These are phyloP conservation scores for Merluccius polli DNA, from an alignment of 2,797 vertebrate genomes.

Conservation along the genomic window DNA sequence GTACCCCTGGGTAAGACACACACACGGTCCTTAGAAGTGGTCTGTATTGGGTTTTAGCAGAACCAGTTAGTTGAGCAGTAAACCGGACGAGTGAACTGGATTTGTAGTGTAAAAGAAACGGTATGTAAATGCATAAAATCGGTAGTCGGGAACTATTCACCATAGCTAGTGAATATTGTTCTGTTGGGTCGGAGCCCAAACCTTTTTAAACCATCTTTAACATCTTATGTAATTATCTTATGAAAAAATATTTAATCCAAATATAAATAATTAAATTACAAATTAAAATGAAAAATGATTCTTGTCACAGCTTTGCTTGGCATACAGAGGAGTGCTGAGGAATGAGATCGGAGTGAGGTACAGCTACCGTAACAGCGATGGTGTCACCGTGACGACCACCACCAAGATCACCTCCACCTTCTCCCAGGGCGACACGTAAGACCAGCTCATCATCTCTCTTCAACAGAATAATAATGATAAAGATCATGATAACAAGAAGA, in stretches of 20 bases:
- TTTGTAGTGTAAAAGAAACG: not conserved
- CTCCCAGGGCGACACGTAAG: conserved; percentile 66
- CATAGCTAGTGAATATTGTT: not conserved
- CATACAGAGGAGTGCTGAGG: conserved; percentile 74
- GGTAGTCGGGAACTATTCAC: not conserved
- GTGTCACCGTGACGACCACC: conserved; percentile 14
- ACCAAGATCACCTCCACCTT: conserved; percentile 50
- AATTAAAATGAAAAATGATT: not conserved
- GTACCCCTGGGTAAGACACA: conserved; percentile 66
- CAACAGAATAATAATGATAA: not conserved
- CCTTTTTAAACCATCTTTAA: not conserved
- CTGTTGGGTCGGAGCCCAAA: not conserved
- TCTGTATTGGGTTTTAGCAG: not conserved
- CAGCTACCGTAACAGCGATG: conserved; percentile 52
- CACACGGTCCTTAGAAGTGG: not conserved
- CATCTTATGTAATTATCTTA: no score
- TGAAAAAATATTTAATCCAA: no score
- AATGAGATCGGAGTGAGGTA: conserved; percentile 68
- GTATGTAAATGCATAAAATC: not conserved
- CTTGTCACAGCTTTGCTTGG: conserved; percentile 77
- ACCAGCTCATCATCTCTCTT: no score
- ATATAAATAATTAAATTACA: not conserved
- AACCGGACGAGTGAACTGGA: not conserved
- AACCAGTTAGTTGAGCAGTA: not conserved
- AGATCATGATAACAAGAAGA: no score